Conservation (phyloP, 2,113 vertebrate genomes). For the Dunckerocampus dactyliophorus region DNA sequence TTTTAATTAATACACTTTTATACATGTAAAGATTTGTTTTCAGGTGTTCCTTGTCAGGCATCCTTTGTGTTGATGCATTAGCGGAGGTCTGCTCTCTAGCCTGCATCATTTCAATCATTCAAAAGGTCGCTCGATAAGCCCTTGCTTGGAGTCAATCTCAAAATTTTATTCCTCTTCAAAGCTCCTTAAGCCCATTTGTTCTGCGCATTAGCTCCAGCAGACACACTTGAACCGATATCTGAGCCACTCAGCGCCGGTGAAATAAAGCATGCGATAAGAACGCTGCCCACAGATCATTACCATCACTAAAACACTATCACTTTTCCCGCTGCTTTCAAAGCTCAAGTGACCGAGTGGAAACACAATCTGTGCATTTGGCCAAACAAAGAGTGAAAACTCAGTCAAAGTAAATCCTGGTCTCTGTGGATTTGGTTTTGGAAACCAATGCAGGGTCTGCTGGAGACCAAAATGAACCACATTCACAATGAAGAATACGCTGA, state of each 20-base stretch:
- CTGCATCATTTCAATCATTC: background rate
- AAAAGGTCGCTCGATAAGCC: background rate
- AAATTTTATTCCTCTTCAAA: slow-evolving; percentile 5
- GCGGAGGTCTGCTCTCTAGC: background rate
- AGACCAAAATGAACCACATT: slow-evolving; percentile 33
- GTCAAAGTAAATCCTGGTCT: slow-evolving; percentile 45
- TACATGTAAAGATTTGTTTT: background rate
- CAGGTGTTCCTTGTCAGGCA: background rate
- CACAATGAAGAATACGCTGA: background rate
- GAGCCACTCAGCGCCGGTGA: slow-evolving; percentile 31
- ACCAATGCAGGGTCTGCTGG: slow-evolving; percentile 36
- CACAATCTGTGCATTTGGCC: slow-evolving; percentile 13
- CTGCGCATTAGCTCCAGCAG: slow-evolving; percentile 21
- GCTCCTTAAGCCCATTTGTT: slow-evolving; percentile 7
- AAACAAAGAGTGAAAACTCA: slow-evolving; percentile 56
- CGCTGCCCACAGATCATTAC: slow-evolving; percentile 32
- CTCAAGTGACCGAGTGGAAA: slow-evolving; percentile 59
- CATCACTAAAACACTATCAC: slow-evolving; percentile 45
- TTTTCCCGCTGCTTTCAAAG: slow-evolving; percentile 48
- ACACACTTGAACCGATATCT: background rate
- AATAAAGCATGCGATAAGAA: slow-evolving; percentile 35
- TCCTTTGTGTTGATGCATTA: background rate
- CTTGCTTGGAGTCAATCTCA: background rate
- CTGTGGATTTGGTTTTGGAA: slow-evolving; percentile 24
- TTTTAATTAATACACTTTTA: background rate